Conservation (phyloP, 2,113 vertebrate genomes). For the Nothobranchius furzeri region DNA sequence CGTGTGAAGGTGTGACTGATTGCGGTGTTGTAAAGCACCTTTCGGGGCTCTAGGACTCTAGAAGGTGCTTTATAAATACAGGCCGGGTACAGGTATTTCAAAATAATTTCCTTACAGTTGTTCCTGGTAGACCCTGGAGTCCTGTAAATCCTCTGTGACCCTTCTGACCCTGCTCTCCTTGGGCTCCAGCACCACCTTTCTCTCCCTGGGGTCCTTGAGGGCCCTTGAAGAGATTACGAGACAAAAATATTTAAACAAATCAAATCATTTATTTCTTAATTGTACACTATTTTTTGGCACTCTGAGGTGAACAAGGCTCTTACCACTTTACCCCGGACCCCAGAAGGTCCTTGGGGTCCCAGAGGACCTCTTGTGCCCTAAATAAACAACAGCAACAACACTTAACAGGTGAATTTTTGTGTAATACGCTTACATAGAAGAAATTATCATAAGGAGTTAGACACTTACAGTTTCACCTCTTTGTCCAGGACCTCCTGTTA, state of each 20-base stretch:
- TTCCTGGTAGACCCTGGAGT: slow-evolving; percentile 92
- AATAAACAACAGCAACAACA: slow-evolving; percentile 13
- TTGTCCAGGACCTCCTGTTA: slow-evolving; percentile 86
- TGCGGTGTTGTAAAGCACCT: too few species aligned
- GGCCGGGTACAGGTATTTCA: not conserved
- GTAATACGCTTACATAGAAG: too few species aligned
- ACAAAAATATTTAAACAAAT: not conserved
- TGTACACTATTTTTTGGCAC: not conserved
- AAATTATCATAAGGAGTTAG: too few species aligned
- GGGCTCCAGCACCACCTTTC: slow-evolving; percentile 88
- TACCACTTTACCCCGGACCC: slow-evolving; percentile 90
- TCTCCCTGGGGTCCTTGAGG: slow-evolving; percentile 98
- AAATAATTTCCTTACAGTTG: slow-evolving; percentile 81
- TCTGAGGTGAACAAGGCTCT: slow-evolving; percentile 1
- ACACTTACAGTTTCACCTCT: slow-evolving; percentile 87
- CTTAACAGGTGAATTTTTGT: too few species aligned
- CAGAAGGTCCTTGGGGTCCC: slow-evolving; percentile 80
- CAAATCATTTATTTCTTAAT: not conserved
- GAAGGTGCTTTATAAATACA: too few species aligned
- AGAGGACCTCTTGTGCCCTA: slow-evolving; percentile 88
- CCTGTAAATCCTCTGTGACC: slow-evolving; percentile 96
- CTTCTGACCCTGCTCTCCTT: slow-evolving; percentile 94
- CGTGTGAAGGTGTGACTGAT: too few species aligned
- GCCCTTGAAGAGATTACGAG: slow-evolving; percentile 75
- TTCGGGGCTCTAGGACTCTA: too few species aligned